Conservation (phyloP, 2,888 invertebrate genomes). For the Dryadula phaetusa region DNA sequence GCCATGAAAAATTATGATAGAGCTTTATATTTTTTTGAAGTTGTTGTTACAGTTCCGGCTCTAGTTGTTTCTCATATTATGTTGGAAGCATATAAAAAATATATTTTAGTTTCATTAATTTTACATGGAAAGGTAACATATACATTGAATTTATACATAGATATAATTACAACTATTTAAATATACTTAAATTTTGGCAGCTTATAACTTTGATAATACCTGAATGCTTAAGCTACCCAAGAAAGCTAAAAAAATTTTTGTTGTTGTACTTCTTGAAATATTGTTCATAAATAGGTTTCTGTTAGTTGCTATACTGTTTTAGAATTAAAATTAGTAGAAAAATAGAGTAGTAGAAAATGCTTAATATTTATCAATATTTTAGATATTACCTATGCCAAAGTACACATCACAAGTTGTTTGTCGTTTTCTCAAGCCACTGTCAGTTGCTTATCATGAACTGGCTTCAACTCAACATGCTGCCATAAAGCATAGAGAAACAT, state of each 20-base stretch:
- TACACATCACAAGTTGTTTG: conserved; percentile 96
- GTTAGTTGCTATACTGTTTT: too few relatives aligned
- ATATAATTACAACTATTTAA: too few relatives aligned
- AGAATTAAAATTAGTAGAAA: too few relatives aligned
- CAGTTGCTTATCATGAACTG: conserved; percentile 94
- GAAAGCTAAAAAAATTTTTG: too few relatives aligned
- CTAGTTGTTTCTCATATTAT: conserved; percentile 98
- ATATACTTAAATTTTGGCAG: too few relatives aligned
- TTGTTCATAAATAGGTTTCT: too few relatives aligned
- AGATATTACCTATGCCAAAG: conserved; percentile 90
- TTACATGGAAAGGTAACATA: conserved; percentile 92
- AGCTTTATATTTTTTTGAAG: conserved; percentile 97
- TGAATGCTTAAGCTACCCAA: too few relatives aligned
- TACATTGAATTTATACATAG: too few relatives aligned
- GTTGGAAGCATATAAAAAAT: conserved; percentile 99
- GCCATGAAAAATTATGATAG: conserved; percentile 96
- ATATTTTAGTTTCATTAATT: conserved; percentile 95
- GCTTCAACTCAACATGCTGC: conserved; percentile 91
- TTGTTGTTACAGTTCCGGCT: conserved; percentile 97
- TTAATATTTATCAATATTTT: conserved; percentile 47
- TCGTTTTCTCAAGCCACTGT: conserved; percentile 92
- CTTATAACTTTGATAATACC: too few relatives aligned
- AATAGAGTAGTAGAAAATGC: too few relatives aligned
- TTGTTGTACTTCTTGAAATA: too few relatives aligned
- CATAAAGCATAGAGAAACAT: conserved; percentile 92